Evolutionary conservation across 2,888 invertebrate genomes (phyloP), one percentile per base, ranked within the genome.

Genomic region (Trissolcus brochymenae): DNA sequence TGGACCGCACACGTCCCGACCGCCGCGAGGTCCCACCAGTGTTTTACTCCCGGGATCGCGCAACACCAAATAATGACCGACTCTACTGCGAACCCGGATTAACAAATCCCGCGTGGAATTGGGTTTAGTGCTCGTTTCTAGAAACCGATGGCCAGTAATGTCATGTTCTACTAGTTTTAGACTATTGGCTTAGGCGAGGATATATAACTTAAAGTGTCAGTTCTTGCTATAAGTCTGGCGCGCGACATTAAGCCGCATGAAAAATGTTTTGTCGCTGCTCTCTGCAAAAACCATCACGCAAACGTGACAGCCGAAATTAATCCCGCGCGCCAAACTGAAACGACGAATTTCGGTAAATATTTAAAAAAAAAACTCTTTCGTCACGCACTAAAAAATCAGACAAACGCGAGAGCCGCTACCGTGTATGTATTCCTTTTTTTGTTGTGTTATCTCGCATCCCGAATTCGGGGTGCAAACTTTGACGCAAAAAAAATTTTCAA

Each of bases 31-130:
- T 79, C 80, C 81, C 79, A 76, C 72, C 77, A 77, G 25, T 76
- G 81, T 81, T 81, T 79, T 78, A 81, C 84, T 84, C 84, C 82
- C 78, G 84, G 85, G 85, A 87, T 87, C 86, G 85, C 83, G 84
- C 85, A 84, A 86, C 86, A 87, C 84, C 87, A 83, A 87, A 86
- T 87, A 87, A 87, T 87, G 87, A 86, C 87, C 86, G 85, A 85
- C 84, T 83, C 84, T 1, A 2, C 9, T 78, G 84, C 82, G 83
- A 81, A 84, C 84, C 83, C 55, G 85, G 86, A 87, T 87, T 87
- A 87, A 84, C 85, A 83, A 87, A 87, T 87, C 87, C 86, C 85
- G 81, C 82, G 82, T 81, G 84, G 86, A 86, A 87, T 87, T 86
- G 85, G 86, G 85, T 87, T 84, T 85, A 81, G 83, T 80, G 81